Evolutionary conservation across 2,888 invertebrate genomes (phyloP).

Genomic region (Caenorhabditis virilis): DNA sequence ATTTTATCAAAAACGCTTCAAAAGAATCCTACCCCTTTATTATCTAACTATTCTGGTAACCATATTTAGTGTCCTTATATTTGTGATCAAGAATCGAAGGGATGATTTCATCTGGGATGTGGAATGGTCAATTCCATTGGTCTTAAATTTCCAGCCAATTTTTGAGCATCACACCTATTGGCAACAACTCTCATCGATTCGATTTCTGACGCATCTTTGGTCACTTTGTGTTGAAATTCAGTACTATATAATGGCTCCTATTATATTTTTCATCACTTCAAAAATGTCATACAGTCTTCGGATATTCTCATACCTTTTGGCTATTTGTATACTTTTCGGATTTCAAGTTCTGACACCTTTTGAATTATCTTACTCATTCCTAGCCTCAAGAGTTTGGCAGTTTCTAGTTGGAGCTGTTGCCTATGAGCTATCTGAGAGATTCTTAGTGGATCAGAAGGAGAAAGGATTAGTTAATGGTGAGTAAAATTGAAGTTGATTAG

Average conservation of each 20-base stretch:
- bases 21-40: slow-evolving; percentile 26
- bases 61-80: slow-evolving; percentile 8
- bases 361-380: slow-evolving; percentile 19
- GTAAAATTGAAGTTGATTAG: too few species aligned
- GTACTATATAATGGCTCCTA: slow-evolving; percentile 37
- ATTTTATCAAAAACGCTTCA: slow-evolving; percentile 32
- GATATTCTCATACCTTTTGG: slow-evolving; percentile 7
- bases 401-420: slow-evolving; percentile 34
- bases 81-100: slow-evolving; percentile 15
- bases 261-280: slow-evolving; percentile 14
- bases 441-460: slow-evolving; percentile 1
- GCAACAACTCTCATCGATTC: slow-evolving; percentile 16
- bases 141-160: slow-evolving; percentile 23
- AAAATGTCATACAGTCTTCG: slow-evolving; percentile 5
- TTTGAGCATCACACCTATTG: slow-evolving; percentile 31
- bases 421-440: slow-evolving; percentile 9
- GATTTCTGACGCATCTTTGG: slow-evolving; percentile 36
- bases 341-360: slow-evolving; percentile 25
- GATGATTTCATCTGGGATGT: slow-evolving; percentile 13
- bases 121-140: slow-evolving; percentile 13
- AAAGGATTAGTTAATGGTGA: too few species aligned
- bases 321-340: slow-evolving; percentile 7
- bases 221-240: slow-evolving; percentile 33
- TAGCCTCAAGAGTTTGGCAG: slow-evolving; percentile 32
- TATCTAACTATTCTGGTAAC: slow-evolving; percentile 16